These are phyloP conservation scores for rat (Rattus norvegicus) DNA, from an alignment of 2,113 vertebrate species.

Conservation along the genomic window GRCr8 NC_086020.1:58331001-58331500, in stretches of 20 bases:
- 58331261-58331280: not conserved
- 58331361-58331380: not conserved
- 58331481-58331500: not conserved
- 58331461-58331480: not conserved
- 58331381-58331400: not conserved
- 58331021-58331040: not conserved
- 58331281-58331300: not conserved
- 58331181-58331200: not conserved
- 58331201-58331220: not conserved
- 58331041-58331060: not conserved
- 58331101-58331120: not conserved
- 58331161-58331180: not conserved
- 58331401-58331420: not conserved
- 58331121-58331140: not conserved
- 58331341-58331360: not conserved
- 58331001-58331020: not conserved
- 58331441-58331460: not conserved
- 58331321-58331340: not conserved
- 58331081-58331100: accelerated
- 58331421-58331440: not conserved
- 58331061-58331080: not conserved
- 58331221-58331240: not conserved
- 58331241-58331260: not conserved
- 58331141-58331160: not conserved
- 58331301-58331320: not conserved